These are phyloP conservation scores for Melanotaenia boesemani DNA, from an alignment of 2,797 vertebrate genomes.

Conservation along the genomic window DNA sequence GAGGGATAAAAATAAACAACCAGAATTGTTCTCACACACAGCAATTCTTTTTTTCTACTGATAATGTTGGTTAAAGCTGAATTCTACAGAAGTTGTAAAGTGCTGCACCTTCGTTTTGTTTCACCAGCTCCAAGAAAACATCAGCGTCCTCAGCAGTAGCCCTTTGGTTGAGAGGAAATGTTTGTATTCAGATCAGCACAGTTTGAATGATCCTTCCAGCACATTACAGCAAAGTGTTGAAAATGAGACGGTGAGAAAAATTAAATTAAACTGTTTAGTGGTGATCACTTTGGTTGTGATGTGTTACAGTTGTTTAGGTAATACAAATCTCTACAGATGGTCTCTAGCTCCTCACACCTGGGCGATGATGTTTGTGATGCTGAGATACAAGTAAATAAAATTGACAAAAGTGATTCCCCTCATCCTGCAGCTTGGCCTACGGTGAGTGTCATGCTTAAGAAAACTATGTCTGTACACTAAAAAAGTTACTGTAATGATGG, in stretches of 20 bases:
- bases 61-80: neutral
- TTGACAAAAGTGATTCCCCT: slow-evolving; percentile 52
- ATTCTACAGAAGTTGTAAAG: neutral
- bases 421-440: slow-evolving; percentile 60
- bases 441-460: slow-evolving; percentile 60
- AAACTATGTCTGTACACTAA: neutral
- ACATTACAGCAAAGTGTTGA: slow-evolving; percentile 54
- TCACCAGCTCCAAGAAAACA: slow-evolving; percentile 53
- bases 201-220: slow-evolving; percentile 56
- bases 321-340: slow-evolving; percentile 55
- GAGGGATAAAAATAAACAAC: neutral
- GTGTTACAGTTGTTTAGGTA: neutral
- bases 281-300: neutral
- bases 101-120: neutral
- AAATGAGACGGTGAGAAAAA: slow-evolving; percentile 70
- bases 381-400: slow-evolving; percentile 74
- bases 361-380: slow-evolving; percentile 64
- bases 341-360: slow-evolving; percentile 61
- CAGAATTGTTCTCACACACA: neutral
- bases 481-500: neutral
- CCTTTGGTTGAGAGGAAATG: slow-evolving; percentile 65
- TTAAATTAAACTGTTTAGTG: neutral
- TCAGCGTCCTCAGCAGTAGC: slow-evolving; percentile 73
- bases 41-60: too few relatives aligned
- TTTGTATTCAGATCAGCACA: slow-evolving; percentile 46